Percentiles rank a stretch among this genome's conserved stretches.
phyloP scores from a whole-genome alignment of 2,888 invertebrate species.

The Hipparchia sbordonii region DNA sequence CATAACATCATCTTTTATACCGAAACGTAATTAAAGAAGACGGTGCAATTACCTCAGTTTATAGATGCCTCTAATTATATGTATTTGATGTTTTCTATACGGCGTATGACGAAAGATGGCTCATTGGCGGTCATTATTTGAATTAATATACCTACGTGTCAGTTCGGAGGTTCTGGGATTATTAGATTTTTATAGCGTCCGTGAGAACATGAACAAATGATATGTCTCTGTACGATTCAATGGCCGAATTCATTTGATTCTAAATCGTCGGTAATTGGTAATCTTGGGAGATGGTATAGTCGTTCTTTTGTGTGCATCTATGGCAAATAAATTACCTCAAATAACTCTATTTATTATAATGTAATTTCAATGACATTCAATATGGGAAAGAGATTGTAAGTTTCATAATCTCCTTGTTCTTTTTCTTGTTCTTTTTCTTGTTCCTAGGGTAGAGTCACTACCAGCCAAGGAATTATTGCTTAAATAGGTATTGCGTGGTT shows the following conservation, averaged over 20 bases:
- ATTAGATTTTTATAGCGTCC: conserved; percentile 73
- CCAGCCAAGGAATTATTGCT: too few species aligned
- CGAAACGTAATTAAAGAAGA: conserved; percentile 80
- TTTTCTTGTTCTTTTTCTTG: too few species aligned
- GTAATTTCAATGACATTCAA: neutral
- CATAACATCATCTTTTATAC: conserved; percentile 63
- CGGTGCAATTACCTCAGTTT: conserved; percentile 79
- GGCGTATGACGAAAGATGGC: conserved; percentile 77
- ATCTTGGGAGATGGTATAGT: conserved; percentile 20
- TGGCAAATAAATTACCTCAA: conserved; percentile 19
- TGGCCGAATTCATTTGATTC: conserved; percentile 58
- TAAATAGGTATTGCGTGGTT: too few species aligned
- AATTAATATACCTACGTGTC: conserved; percentile 82
- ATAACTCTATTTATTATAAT: conserved; percentile 1
- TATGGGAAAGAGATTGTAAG: neutral
- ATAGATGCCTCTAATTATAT: conserved; percentile 80
- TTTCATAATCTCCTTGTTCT: neutral
- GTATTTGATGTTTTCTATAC: conserved; percentile 80
- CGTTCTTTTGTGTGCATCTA: conserved; percentile 19
- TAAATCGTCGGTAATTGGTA: conserved; percentile 46
- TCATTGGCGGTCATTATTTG: conserved; percentile 76
- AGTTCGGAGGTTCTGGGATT: conserved; percentile 75
- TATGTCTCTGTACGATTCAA: conserved; percentile 65
- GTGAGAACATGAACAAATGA: conserved; percentile 76
- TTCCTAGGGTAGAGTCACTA: too few species aligned